Evolutionary conservation across 2,888 invertebrate species (phyloP).

Genomic region (Onthophagus sagittarius): DNA sequence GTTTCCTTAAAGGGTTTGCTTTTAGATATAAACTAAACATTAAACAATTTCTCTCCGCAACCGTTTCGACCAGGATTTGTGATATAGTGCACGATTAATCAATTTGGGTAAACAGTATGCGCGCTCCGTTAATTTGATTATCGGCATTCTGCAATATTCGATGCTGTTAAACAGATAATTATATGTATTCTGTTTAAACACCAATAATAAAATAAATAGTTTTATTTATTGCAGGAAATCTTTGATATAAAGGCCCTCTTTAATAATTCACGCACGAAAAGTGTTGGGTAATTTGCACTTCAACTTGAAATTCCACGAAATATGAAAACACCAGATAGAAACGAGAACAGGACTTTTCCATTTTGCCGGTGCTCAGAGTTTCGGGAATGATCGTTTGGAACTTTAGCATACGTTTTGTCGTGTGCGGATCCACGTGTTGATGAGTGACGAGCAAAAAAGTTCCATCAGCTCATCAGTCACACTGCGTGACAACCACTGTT

Average conservation of each 20-base stretch:
- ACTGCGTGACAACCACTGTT: neutral
- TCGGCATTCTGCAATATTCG: too few species aligned
- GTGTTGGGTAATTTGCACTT: neutral
- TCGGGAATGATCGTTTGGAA: neutral
- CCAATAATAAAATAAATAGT: too few species aligned
- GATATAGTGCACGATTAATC: too few species aligned
- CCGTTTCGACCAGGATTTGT: too few species aligned
- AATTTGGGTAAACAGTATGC: too few species aligned
- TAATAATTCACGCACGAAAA: neutral
- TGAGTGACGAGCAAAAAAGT: neutral
- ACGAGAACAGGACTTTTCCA: neutral
- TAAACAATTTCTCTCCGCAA: neutral
- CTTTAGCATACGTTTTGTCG: neutral
- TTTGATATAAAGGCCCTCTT: too few species aligned
- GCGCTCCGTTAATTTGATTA: too few species aligned
- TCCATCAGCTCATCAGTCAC: neutral
- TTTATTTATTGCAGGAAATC: too few species aligned
- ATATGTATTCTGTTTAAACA: too few species aligned
- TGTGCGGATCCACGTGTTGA: neutral
- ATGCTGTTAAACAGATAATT: too few species aligned
- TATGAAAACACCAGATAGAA: neutral
- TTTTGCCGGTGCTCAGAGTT: neutral
- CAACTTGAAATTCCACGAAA: neutral
- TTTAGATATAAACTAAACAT: neutral
- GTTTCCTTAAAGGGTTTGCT: neutral